Percentiles rank a stretch among this genome's conserved stretches.
These are phyloP conservation scores for Euleptes europaea DNA, from an alignment of 2,113 vertebrate species.

Conservation along the genomic window DNA sequence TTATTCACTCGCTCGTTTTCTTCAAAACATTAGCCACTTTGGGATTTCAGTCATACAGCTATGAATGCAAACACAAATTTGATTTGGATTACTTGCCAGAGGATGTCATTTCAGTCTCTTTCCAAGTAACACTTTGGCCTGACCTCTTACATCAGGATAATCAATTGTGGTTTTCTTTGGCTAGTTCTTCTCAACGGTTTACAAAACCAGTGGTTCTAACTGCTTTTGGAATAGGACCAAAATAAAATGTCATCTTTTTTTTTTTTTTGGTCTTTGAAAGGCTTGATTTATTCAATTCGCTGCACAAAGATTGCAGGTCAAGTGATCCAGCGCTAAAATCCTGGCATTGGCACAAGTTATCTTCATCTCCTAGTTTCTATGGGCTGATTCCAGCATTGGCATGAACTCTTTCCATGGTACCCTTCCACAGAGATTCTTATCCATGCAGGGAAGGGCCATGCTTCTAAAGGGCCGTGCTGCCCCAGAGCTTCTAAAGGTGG, in stretches of 20 bases:
- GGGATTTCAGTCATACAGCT: background rate
- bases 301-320: background rate
- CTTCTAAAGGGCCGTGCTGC: background rate
- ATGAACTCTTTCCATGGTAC: background rate
- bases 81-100: background rate
- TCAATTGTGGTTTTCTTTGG: slow-evolving; percentile 21
- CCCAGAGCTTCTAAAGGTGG: no score
- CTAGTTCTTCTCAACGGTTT: slow-evolving; percentile 8
- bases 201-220: slow-evolving; percentile 31
- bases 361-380: background rate
- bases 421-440: background rate
- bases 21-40: background rate
- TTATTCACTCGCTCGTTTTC: background rate
- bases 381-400: background rate
- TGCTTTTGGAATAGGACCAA: slow-evolving; percentile 42
- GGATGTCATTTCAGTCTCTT: background rate
- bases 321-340: background rate
- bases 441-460: background rate
- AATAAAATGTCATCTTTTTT: slow-evolving; percentile 44
- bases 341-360: background rate
- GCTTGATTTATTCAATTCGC: slow-evolving; percentile 7
- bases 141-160: background rate
- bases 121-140: background rate
- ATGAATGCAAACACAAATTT: background rate
- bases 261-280: slow-evolving; percentile 29